Evolutionary conservation across 2,797 vertebrate species (phyloP).

Genomic region (Heterohyrax brucei): DNA sequence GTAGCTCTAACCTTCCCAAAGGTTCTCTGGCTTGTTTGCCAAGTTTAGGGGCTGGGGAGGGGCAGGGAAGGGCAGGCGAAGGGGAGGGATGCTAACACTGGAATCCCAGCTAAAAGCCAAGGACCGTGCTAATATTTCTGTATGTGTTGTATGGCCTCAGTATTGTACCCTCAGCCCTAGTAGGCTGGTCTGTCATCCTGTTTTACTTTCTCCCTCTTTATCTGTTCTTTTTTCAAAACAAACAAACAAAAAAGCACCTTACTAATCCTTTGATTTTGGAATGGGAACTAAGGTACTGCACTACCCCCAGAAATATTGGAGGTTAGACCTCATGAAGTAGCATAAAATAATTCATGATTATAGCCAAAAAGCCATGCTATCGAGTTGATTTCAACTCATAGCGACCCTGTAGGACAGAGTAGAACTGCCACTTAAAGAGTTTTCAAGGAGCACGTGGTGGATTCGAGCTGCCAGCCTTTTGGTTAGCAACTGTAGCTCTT

Average conservation of each 20-base stretch:
- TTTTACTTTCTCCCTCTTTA: background rate
- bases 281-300: background rate
- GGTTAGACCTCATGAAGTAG: background rate
- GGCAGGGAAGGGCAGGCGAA: no score
- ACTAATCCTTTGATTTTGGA: slow-evolving; percentile 29
- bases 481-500: no score
- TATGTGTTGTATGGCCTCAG: no score
- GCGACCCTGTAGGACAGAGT: no score
- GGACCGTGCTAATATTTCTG: fast-evolving
- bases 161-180: background rate
- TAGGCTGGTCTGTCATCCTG: background rate
- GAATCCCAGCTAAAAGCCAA: background rate
- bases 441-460: no score
- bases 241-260: no score
- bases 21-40: background rate
- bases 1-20: background rate
- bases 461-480: no score
- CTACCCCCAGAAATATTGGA: background rate
- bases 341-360: background rate
- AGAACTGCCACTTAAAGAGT: no score
- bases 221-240: background rate
- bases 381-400: no score
- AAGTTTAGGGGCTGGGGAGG: background rate
- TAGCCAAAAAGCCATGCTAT: no score
- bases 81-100: background rate